Base-by-base conservation (phyloP, 1,140 invertebrate genomes). In the Atta cephalotes region DNA sequence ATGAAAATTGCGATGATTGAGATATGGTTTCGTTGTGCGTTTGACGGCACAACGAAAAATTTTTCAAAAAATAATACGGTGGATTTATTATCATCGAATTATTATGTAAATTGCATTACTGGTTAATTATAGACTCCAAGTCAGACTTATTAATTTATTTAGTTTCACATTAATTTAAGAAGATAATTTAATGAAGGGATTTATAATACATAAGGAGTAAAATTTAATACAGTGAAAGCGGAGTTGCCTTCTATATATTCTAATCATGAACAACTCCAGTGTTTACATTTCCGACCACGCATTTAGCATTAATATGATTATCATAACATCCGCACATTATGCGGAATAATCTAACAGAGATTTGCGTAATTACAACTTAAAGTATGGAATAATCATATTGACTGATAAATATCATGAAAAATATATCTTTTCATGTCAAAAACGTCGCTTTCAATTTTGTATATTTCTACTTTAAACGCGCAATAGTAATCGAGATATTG, bases 151-250 rank as follows among this genome's bases (percentile, higher is more conserved):
- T 80, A 51, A 68, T 68, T 68, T 25, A 51, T 31, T 66, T 25
- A 21, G 14, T n/a, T 14, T 35, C 2, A 53, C 12, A 35, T 31
- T 53, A 65, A 68, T 80, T 66, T 6, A 35, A 35, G 31, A 31
- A 31, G 39, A 62, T 25, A 45, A 68, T 35, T 66, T 79, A 66
- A 49, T 6, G 25, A 49, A 28, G 25, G 21, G 6, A 49, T 63
- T 78, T 65, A 68, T 3, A 68, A 39, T 7, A 7, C 18, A 0
- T 45, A 10, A 10, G 10, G 28, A 31, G 5, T 62, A 49, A 63
- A 62, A 78, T 78, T 78, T 65, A 49, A 79, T n/a, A 25, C 12
- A n/a, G 12, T 51, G 39, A 25, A 51, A 49, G 45, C 66, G 39
- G 12, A 21, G 7, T 7, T 25, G 21, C 14, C 5, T 6, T 25